phyloP scores from a whole-genome alignment of 23 tunicate genomes.

The Ciona savignyi region DNA sequence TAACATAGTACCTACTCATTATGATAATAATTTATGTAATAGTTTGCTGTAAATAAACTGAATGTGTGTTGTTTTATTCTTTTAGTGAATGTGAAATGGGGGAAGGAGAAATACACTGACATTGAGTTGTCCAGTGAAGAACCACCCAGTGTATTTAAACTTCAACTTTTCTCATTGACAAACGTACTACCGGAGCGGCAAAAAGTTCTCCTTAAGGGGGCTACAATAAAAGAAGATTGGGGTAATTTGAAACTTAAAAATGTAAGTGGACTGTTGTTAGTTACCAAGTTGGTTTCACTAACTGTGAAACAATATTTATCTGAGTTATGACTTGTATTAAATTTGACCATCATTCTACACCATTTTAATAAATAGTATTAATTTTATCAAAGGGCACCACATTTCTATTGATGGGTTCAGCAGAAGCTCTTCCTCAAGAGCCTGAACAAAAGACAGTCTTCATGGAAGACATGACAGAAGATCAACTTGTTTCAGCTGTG shows the following conservation, averaged over 20 bases:
- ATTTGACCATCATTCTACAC: background rate
- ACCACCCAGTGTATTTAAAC: slow-evolving; percentile 79
- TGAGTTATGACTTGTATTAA: too few relatives aligned
- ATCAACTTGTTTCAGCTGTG: slow-evolving; percentile 78
- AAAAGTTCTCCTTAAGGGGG: slow-evolving; percentile 91
- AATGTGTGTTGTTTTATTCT: background rate
- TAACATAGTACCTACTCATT: too few relatives aligned
- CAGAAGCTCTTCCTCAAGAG: slow-evolving; percentile 83
- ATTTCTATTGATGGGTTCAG: slow-evolving; percentile 87
- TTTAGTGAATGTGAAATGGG: slow-evolving; percentile 95
- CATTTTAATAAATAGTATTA: background rate
- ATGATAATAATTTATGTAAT: too few relatives aligned
- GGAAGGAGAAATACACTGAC: slow-evolving; percentile 69
- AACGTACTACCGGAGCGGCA: slow-evolving; percentile 92
- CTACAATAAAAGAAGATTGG: slow-evolving; percentile 79
- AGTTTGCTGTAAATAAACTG: too few relatives aligned
- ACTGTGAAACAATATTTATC: too few relatives aligned
- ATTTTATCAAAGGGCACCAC: slow-evolving; percentile 48
- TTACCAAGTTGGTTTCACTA: too few relatives aligned
- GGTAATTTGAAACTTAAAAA: slow-evolving; percentile 58
- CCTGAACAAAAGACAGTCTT: slow-evolving; percentile 79
- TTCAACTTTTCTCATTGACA: slow-evolving; percentile 77
- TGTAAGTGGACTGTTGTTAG: slow-evolving; percentile 18
- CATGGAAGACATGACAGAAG: slow-evolving; percentile 95
- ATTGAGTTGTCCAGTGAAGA: slow-evolving; percentile 78